Evolutionary conservation across 2,113 vertebrate species (phyloP).

Genomic region (Tyrannus savana): DNA sequence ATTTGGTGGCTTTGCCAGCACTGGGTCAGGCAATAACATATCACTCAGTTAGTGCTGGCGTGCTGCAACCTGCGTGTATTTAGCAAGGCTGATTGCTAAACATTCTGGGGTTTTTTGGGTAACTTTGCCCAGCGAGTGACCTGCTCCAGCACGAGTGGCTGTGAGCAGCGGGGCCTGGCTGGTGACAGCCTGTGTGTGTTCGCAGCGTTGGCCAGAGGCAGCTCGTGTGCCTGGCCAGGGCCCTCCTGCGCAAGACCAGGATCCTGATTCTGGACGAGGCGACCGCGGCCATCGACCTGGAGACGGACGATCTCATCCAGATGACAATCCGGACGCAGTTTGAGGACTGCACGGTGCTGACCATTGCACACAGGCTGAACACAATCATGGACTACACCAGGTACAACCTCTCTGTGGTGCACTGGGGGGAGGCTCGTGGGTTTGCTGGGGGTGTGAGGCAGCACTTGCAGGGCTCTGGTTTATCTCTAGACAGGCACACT

Average conservation of each 20-base stretch:
- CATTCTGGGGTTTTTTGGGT: not conserved
- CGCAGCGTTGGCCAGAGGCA: slow-evolving; percentile 92
- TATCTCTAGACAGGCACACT: not conserved
- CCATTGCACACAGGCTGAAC: slow-evolving; percentile 96
- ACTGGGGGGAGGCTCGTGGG: rapidly evolving
- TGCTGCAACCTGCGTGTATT: not conserved
- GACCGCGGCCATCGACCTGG: slow-evolving; percentile 92
- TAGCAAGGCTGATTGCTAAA: not conserved
- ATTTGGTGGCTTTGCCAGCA: not conserved
- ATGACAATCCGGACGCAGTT: slow-evolving; percentile 93
- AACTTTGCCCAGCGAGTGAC: rapidly evolving
- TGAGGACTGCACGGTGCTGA: slow-evolving; percentile 91
- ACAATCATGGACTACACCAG: slow-evolving; percentile 98
- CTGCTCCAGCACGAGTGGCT: not conserved
- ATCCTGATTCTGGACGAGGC: slow-evolving; percentile 94
- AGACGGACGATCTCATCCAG: slow-evolving; percentile 96
- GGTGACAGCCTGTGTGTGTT: not conserved
- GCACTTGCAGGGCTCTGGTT: not conserved
- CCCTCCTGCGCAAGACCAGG: slow-evolving; percentile 90
- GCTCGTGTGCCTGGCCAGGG: slow-evolving; percentile 91
- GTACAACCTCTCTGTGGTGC: not conserved
- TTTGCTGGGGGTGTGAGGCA: not conserved
- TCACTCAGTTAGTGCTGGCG: rapidly evolving
- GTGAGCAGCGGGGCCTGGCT: not conserved
- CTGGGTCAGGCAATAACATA: not conserved